Base-by-base conservation (phyloP, 2,797 vertebrate genomes). In the Saxicola maurus region DNA sequence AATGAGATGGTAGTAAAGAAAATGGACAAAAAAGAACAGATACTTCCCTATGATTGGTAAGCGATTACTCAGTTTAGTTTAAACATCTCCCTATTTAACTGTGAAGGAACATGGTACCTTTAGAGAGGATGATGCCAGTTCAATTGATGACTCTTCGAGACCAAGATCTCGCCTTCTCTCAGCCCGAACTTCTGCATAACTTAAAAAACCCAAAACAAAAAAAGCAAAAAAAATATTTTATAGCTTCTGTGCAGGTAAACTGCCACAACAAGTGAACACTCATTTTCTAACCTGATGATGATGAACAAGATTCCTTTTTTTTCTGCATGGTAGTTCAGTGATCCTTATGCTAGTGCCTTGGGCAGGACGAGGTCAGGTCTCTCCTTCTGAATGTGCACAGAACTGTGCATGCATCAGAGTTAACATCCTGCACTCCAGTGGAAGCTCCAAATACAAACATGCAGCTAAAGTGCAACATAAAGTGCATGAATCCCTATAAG, bases 121-220 rank as follows among this genome's bases (percentile, higher is more conserved):
- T 45, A 94, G 33, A 59, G 87, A 68, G 23, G 93, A 73, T 18
- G 91, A 83, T 24, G 96, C 82, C 61, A 94, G 33, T 53, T 95
- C 82, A 88, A 87, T 55, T 14, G 52, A 57, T 33, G 97, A 90
- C 92, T 96, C 90, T 46, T 98, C 97, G 14, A 98, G 96, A 87
- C 97, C 97, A 56, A 98, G 96, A 20, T 97, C 98, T 96, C 96
- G 83, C 89, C 98, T 97, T 76, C 96, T 97, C 91, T 98, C 97
- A 25, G 97, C 97, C 82, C 98, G 96, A 88, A 98, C 96, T 71
- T 97, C 97, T 18, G 98, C 98, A 62, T 98, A 99, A 96, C 98
- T 98, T 33, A 69, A 77, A 59, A 31, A 61, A 10, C 18, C 3
- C 30, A 43, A 38, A 49, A 7, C 4, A 33, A 43, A 65, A 48